Evolutionary conservation across 2,113 vertebrate genomes (phyloP).

Genomic region (Calypte anna): DNA sequence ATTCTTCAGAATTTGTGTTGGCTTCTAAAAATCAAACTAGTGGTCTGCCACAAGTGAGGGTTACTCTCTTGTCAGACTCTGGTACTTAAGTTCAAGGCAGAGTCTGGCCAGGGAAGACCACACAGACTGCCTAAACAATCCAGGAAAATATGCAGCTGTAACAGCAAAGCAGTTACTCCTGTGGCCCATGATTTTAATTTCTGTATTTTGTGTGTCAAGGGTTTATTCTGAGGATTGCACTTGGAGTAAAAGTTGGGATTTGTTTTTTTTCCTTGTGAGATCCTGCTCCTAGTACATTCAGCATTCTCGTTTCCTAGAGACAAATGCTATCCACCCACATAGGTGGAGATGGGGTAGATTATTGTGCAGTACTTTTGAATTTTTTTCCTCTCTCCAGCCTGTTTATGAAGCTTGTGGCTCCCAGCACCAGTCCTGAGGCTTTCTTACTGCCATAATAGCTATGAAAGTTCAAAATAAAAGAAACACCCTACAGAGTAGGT

Average conservation of each 20-base stretch:
- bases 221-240: neutral
- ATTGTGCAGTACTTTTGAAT: neutral
- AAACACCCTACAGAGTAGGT: neutral
- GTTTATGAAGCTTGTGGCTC: neutral
- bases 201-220: neutral
- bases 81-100: neutral
- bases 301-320: neutral
- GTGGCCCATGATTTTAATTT: neutral
- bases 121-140: neutral
- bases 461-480: neutral
- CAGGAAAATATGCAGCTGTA: neutral
- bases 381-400: neutral
- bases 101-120: neutral
- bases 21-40: neutral
- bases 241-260: neutral
- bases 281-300: neutral
- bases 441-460: neutral
- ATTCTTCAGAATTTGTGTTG: neutral
- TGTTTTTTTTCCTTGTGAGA: rapidly evolving
- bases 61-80: neutral
- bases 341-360: neutral
- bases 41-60: neutral
- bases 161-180: neutral
- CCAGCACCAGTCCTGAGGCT: neutral
- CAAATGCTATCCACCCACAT: neutral